These are phyloP conservation scores for Charaxes varanes DNA, from an alignment of 1,140 invertebrate species.

Conservation along the genomic window DNA sequence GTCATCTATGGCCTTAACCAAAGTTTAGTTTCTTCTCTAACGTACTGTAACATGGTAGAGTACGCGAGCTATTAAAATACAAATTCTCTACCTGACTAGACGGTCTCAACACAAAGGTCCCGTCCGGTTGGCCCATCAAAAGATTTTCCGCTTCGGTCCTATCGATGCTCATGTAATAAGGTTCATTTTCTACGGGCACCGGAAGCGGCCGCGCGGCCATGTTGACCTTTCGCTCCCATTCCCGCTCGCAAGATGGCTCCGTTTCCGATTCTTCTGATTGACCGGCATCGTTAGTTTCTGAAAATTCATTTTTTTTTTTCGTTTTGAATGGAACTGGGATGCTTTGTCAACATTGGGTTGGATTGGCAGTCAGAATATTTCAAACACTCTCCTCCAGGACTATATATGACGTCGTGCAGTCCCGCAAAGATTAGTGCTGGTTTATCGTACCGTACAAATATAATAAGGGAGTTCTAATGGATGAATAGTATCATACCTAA, in stretches of 20 bases:
- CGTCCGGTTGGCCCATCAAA: slow-evolving; percentile 62
- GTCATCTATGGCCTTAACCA: no score
- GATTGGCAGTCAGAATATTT: no score
- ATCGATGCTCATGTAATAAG: slow-evolving; percentile 67
- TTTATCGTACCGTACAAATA: no score
- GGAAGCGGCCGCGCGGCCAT: slow-evolving; percentile 65
- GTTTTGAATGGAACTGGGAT: no score
- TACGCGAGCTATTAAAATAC: neutral
- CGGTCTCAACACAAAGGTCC: slow-evolving; percentile 60
- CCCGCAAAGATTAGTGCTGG: no score
- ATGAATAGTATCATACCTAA: no score
- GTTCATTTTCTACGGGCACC: slow-evolving; percentile 66
- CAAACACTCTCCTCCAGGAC: no score
- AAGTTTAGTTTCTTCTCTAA: no score
- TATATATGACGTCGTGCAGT: no score
- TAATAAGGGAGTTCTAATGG: no score
- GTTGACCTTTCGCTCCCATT: slow-evolving; percentile 37
- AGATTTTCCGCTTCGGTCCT: slow-evolving; percentile 58
- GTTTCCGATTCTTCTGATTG: slow-evolving; percentile 40
- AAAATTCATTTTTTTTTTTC: no score
- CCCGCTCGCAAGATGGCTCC: slow-evolving; percentile 23
- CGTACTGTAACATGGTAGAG: neutral
- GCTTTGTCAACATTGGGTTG: no score
- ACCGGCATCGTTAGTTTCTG: slow-evolving; percentile 48
- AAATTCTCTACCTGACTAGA: slow-evolving; percentile 56